A percentile compares a stretch with the other conserved stretches of the same genome.
Conservation (phyloP, 2,888 invertebrate genomes). For the Ischnura elegans region DNA sequence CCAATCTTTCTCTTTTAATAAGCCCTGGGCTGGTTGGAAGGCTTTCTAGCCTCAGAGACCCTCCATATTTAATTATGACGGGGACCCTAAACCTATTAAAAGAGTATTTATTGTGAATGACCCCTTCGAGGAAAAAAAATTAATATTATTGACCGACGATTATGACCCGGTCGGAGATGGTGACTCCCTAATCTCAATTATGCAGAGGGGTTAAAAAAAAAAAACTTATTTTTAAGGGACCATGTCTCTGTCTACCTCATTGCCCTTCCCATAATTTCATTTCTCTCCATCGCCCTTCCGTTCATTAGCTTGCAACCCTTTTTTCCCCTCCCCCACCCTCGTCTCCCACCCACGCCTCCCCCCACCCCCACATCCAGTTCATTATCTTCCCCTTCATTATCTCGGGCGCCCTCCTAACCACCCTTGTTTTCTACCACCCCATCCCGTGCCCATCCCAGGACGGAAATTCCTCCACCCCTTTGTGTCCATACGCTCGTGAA, state of each 20-base stretch:
- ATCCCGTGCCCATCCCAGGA: no score
- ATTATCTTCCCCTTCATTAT: slow-evolving; percentile 38
- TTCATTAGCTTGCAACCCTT: neutral
- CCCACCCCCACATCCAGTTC: neutral
- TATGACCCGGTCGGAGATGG: neutral
- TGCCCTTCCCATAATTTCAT: slow-evolving; percentile 28
- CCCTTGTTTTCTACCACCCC: neutral
- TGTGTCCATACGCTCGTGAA: neutral
- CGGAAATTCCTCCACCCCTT: neutral
- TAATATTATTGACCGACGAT: slow-evolving; percentile 31
- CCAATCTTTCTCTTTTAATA: neutral
- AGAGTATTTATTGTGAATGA: neutral
- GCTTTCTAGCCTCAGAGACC: neutral
- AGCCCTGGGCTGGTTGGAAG: neutral
- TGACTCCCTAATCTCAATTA: slow-evolving; percentile 24
- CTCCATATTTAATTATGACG: neutral
- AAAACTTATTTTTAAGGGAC: neutral
- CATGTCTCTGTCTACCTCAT: slow-evolving; percentile 6
- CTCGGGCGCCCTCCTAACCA: neutral
- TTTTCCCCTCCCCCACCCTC: neutral
- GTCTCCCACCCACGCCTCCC: neutral
- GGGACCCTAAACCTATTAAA: neutral
- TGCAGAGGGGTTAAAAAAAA: no score
- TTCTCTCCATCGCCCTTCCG: slow-evolving; percentile 22
- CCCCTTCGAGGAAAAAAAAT: neutral